A percentile compares a stretch with the other conserved stretches of the same genome.
phyloP scores from a whole-genome alignment of 2,797 vertebrate species.

The Peromyscus nudipes region DNA sequence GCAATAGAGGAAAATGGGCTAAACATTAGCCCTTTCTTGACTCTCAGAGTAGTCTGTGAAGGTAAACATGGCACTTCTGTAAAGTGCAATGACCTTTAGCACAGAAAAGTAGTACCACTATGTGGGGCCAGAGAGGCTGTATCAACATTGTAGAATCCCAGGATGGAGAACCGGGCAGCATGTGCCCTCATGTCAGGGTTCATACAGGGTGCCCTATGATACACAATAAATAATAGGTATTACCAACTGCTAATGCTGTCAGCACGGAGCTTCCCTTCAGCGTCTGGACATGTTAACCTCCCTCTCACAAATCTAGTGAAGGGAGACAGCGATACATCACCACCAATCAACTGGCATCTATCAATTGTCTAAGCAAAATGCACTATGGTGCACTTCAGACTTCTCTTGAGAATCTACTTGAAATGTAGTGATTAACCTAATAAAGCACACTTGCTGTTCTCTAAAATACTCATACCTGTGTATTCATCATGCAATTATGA shows the following conservation, averaged over 20 bases:
- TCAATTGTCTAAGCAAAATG: conserved; percentile 37
- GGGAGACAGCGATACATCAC: neutral
- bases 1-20: conserved; percentile 71
- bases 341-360: conserved; percentile 10
- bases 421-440: neutral
- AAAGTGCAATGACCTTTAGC: conserved; percentile 68
- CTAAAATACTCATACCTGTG: conserved; percentile 2
- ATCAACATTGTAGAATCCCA: neutral
- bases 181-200: neutral
- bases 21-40: conserved; percentile 71
- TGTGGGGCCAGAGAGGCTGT: neutral
- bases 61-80: conserved; percentile 66
- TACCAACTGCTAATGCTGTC: neutral
- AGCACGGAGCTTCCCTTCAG: conserved; percentile 16
- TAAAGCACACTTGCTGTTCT: neutral
- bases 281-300: conserved; percentile 26
- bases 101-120: conserved; percentile 24
- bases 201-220: neutral
- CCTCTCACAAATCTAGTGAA: conserved; percentile 44
- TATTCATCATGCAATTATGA: neutral
- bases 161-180: neutral
- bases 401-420: conserved; percentile 12
- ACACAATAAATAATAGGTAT: neutral
- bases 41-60: conserved; percentile 50
- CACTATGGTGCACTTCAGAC: neutral